A percentile compares a stretch with the other conserved stretches of the same genome.
Conservation (phyloP, 2,888 invertebrate genomes). For the Pseudococcus longispinus region DNA sequence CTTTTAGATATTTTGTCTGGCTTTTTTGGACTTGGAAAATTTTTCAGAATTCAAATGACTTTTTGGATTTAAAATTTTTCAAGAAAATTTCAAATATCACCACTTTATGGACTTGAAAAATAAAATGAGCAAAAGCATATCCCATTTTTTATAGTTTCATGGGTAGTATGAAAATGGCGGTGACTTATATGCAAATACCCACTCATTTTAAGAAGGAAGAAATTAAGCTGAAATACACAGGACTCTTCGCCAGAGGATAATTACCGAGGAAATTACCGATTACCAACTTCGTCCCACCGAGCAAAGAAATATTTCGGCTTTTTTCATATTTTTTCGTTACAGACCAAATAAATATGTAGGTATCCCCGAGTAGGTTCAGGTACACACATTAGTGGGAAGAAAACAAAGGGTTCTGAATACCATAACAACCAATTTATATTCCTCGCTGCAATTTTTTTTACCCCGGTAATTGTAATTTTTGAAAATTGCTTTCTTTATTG, state of each 20-base stretch:
- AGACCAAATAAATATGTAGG: too few relatives aligned
- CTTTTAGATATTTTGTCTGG: too few relatives aligned
- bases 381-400: neutral
- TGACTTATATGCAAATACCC: too few relatives aligned
- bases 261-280: neutral
- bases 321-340: neutral
- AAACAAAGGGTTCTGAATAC: neutral
- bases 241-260: neutral
- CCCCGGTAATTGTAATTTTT: neutral
- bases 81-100: too few relatives aligned
- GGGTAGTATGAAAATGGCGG: too few relatives aligned
- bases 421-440: constrained; percentile 21
- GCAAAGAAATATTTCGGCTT: neutral
- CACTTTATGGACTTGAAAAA: too few relatives aligned
- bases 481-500: constrained; percentile 31
- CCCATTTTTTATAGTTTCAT: too few relatives aligned
- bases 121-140: too few relatives aligned
- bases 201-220: neutral
- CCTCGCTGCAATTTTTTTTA: neutral
- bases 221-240: neutral
- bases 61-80: too few relatives aligned
- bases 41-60: too few relatives aligned
- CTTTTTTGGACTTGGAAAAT: too few relatives aligned
- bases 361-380: too few relatives aligned
- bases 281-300: neutral